phyloP scores from a whole-genome alignment of 1,140 invertebrate species.

The Platyscapa corneri region DNA sequence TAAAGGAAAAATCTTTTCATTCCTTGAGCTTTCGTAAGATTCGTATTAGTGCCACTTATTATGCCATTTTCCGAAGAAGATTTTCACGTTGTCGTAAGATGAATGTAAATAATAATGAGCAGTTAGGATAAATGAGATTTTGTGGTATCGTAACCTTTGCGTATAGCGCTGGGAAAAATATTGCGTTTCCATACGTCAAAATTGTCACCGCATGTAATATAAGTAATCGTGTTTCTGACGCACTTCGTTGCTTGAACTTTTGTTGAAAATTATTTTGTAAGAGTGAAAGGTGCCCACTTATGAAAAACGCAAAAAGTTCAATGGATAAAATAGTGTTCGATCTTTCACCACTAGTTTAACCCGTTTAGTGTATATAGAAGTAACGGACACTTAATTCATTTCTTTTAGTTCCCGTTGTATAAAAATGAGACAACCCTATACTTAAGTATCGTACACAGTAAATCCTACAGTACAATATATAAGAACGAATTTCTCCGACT shows the following conservation, averaged over 20 bases:
- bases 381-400: background rate
- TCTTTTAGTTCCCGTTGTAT: background rate
- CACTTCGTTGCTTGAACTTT: background rate
- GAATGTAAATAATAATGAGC: background rate
- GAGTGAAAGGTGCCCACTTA: conserved; percentile 21
- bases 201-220: background rate
- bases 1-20: background rate
- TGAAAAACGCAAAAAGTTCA: background rate
- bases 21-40: background rate
- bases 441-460: background rate
- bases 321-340: background rate
- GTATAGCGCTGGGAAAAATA: background rate
- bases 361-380: background rate
- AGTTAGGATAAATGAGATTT: background rate
- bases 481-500: conserved; percentile 9
- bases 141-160: background rate
- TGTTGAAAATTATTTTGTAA: conserved; percentile 21
- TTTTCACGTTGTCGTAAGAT: background rate
- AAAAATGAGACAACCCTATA: background rate
- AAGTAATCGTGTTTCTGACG: background rate
- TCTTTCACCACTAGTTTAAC: background rate
- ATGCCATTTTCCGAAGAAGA: background rate
- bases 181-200: conserved; percentile 8
- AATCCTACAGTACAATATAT: background rate
- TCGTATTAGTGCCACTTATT: background rate